phyloP scores from a whole-genome alignment of 2,888 invertebrate species.

The Hydriomena furcata region DNA sequence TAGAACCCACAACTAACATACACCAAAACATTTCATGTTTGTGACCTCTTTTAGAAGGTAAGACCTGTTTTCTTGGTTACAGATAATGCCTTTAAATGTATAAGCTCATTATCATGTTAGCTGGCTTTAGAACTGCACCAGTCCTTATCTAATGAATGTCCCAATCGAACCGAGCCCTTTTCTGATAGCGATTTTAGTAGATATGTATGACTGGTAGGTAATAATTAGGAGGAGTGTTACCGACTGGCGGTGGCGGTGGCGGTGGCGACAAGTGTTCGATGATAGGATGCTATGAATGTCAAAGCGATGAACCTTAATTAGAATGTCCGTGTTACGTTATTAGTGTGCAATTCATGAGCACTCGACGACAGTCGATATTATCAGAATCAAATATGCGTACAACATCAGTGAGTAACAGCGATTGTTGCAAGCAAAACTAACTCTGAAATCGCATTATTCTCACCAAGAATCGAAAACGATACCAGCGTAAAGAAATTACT shows the following conservation, averaged over 20 bases:
- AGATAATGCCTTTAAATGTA: constrained; percentile 56
- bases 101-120: constrained; percentile 76
- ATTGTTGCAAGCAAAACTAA: constrained; percentile 75
- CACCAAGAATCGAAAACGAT: constrained; percentile 77
- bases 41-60: constrained; percentile 50
- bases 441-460: constrained; percentile 75
- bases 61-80: constrained; percentile 44
- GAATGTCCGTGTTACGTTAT: constrained; percentile 81
- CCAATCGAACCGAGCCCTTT: constrained; percentile 73
- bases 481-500: constrained; percentile 82
- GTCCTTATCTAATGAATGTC: constrained; percentile 72
- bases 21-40: constrained; percentile 73
- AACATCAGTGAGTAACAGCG: constrained; percentile 66
- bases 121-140: constrained; percentile 66
- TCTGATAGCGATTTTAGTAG: constrained; percentile 79
- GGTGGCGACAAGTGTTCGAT: constrained; percentile 53
- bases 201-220: constrained; percentile 63
- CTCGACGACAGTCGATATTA: constrained; percentile 47
- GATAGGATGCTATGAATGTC: constrained; percentile 81
- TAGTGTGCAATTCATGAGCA: constrained; percentile 76
- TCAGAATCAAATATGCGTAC: constrained; percentile 49
- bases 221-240: constrained; percentile 76
- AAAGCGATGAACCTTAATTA: constrained; percentile 83
- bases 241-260: constrained; percentile 55
- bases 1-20: constrained; percentile 81